Conservation (phyloP, 2,888 invertebrate genomes). For the Phragmatobia fuliginosa region DNA sequence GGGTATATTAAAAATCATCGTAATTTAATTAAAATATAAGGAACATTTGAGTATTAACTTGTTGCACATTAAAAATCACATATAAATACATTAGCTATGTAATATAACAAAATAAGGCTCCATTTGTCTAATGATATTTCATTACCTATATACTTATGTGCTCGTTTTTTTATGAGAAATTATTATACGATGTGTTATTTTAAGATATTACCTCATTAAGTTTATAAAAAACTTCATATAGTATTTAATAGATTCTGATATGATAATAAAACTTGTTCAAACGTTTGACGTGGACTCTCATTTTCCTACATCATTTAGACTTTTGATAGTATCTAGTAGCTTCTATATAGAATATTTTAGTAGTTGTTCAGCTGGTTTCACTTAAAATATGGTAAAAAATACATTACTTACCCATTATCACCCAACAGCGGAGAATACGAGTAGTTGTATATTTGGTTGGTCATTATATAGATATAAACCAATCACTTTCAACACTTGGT, state of each 20-base stretch:
- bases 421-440: slow-evolving; percentile 62
- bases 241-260: background rate
- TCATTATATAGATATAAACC: slow-evolving; percentile 26
- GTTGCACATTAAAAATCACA: too few relatives aligned
- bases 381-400: background rate
- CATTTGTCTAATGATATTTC: background rate
- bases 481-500: slow-evolving; percentile 6
- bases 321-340: background rate
- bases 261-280: background rate
- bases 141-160: background rate
- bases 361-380: background rate
- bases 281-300: background rate
- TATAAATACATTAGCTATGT: background rate
- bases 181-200: background rate
- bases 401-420: slow-evolving; percentile 55
- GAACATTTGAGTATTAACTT: too few relatives aligned
- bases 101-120: background rate
- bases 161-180: background rate
- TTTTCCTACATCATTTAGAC: background rate
- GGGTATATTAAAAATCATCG: too few relatives aligned
- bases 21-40: too few relatives aligned
- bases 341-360: background rate
- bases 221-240: background rate
- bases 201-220: background rate
- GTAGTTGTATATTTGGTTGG: slow-evolving; percentile 56